Evolutionary conservation across 1,140 invertebrate species (phyloP).

Genomic region (Bombus terrestris): DNA sequence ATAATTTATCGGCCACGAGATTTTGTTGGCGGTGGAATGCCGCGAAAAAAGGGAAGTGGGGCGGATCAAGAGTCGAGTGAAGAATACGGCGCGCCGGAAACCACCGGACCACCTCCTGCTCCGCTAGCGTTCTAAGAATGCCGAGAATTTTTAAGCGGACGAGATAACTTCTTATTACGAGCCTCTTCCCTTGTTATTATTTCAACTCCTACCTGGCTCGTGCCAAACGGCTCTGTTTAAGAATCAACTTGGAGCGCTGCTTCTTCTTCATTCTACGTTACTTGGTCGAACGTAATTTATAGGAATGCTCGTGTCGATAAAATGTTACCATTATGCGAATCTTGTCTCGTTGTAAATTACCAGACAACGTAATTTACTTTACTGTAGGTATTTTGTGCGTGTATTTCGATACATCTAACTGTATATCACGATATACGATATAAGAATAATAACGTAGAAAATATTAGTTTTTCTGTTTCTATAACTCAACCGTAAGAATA

Average conservation of each 20-base stretch:
- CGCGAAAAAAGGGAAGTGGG: not conserved
- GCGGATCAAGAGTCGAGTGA: not conserved
- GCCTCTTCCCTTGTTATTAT: constrained; percentile 9
- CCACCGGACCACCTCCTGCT: not conserved
- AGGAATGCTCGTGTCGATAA: no score
- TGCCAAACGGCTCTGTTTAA: not conserved
- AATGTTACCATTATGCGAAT: no score
- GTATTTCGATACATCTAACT: no score
- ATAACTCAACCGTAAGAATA: no score
- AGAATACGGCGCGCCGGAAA: not conserved
- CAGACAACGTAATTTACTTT: no score
- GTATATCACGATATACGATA: no score
- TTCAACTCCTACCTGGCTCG: not conserved
- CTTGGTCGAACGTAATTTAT: no score
- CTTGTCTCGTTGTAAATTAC: no score
- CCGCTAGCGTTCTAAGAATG: not conserved
- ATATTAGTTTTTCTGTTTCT: no score
- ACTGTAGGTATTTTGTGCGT: no score
- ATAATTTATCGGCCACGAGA: constrained; percentile 4
- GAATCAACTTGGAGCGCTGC: not conserved
- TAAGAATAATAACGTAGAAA: no score
- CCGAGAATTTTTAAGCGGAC: constrained; percentile 10
- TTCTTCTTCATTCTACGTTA: not conserved
- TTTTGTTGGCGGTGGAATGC: not conserved
- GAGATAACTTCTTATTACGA: constrained; percentile 29